A percentile compares a stretch with the other conserved stretches of the same genome.
Conservation (phyloP, 1,140 invertebrate genomes). For the Bombus sylvicola region DNA sequence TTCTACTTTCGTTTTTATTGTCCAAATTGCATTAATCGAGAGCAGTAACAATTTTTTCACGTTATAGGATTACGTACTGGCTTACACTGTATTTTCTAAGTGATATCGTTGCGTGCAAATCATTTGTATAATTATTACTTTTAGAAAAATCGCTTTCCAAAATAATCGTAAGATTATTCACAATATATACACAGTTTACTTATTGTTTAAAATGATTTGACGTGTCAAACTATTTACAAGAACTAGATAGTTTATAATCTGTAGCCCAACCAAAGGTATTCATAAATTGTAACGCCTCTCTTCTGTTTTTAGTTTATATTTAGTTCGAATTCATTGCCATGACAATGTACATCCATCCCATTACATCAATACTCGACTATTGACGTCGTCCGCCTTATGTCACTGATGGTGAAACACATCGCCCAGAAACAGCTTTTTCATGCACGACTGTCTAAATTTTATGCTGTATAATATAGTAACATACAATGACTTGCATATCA, state of each 20-base stretch:
- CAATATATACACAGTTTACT: too few relatives aligned
- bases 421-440: neutral
- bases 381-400: conserved; percentile 8
- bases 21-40: too few relatives aligned
- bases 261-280: neutral
- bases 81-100: too few relatives aligned
- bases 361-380: neutral
- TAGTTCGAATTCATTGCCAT: neutral
- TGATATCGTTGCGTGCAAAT: too few relatives aligned
- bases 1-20: too few relatives aligned
- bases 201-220: neutral
- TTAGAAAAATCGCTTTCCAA: too few relatives aligned
- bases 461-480: neutral
- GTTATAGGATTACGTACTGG: too few relatives aligned
- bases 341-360: conserved; percentile 2
- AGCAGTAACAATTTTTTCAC: too few relatives aligned
- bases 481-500: neutral
- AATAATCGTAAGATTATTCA: too few relatives aligned
- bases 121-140: too few relatives aligned
- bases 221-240: neutral
- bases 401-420: conserved; percentile 12
- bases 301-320: conserved; percentile 4
- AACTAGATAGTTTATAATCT: conserved; percentile 7
- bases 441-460: neutral
- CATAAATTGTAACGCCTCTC: conserved; percentile 27